Base-by-base conservation (phyloP, 2,888 invertebrate genomes). In the Trimorus sp. region DNA sequence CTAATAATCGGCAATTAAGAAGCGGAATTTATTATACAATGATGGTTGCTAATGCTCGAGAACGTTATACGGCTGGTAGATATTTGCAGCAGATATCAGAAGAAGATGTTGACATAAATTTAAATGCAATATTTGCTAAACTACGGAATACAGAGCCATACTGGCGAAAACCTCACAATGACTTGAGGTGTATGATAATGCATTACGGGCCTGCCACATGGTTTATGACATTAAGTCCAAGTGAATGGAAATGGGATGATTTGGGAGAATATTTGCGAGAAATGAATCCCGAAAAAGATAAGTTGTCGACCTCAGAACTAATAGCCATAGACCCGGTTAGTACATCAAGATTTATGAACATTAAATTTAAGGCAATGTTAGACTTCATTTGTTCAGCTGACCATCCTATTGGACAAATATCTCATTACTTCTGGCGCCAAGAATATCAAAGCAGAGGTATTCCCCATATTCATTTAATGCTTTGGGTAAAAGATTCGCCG, bases 321-420 rank as follows among this genome's bases (percentile, higher is more conserved):
- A 87, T 89, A 53, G 86, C 87, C 26, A 65, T 68, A n/a, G 88
- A 90, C 85, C 88, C 89, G 12, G 87, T 89, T 0, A 85, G 87
- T 11, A 82, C 85, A 36, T 88, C 87, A 1, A 74, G 88, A 48
- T 89, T 88, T 84, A 85, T 59, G 2, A 14, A 59, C 37, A 59
- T 5, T 1, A 40, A 59, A 59, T 59, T 89, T 45, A 85, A 88
- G 16, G 84, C 85, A 6, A 87, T 89, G 84, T 63, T 89, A 26
- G 86, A 87, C 16, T 89, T 89, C 65, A 26, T 78, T 42, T 89
- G 16, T 49, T 74, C 73, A 9, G 8, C 15, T 9, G 65, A 65
- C 49, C 14, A 65, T 16, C 88, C 87, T 5, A 59, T 89, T 40
- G 86, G 86, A 36, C 51, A 86, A 75, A 63, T 86, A 37, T 56